These are phyloP conservation scores for Clarias fuscus DNA, from an alignment of 2,797 vertebrate genomes.

Conservation along the genomic window DNA sequence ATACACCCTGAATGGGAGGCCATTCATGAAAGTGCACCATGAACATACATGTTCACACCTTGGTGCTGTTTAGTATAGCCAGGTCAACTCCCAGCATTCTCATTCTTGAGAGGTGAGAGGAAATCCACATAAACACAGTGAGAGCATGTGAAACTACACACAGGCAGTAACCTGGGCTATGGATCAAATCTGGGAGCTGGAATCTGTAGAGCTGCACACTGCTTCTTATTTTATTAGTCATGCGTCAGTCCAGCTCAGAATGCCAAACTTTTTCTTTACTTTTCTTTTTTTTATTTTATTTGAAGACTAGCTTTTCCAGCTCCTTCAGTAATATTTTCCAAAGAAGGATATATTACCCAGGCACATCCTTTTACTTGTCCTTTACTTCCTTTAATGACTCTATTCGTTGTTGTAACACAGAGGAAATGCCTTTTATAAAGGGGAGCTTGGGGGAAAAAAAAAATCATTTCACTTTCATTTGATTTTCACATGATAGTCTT, in stretches of 20 bases:
- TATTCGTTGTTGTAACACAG: slow-evolving; percentile 6
- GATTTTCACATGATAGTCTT: not conserved
- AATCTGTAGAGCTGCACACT: not conserved
- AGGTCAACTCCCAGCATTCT: not conserved
- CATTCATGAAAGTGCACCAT: not conserved
- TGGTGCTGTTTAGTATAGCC: not conserved
- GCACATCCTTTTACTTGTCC: slow-evolving; percentile 30
- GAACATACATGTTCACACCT: not conserved
- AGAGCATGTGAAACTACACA: not conserved
- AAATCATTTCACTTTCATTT: not conserved
- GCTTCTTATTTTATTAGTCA: not conserved
- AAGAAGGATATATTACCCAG: slow-evolving; percentile 30
- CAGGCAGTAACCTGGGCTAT: not conserved
- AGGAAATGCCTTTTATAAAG: not conserved
- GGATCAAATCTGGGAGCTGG: not conserved
- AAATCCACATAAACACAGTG: not conserved
- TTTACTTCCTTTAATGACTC: slow-evolving; percentile 1
- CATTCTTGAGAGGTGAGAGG: not conserved
- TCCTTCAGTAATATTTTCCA: slow-evolving; percentile 34
- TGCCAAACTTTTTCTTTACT: not conserved
- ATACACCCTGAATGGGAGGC: not conserved
- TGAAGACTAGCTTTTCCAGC: not conserved
- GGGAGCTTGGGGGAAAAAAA: slow-evolving; percentile 3
- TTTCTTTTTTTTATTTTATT: not conserved
- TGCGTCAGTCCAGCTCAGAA: not conserved